These are phyloP conservation scores for Trematomus loennbergii DNA, from an alignment of 2,113 vertebrate species.

Conservation along the genomic window DNA sequence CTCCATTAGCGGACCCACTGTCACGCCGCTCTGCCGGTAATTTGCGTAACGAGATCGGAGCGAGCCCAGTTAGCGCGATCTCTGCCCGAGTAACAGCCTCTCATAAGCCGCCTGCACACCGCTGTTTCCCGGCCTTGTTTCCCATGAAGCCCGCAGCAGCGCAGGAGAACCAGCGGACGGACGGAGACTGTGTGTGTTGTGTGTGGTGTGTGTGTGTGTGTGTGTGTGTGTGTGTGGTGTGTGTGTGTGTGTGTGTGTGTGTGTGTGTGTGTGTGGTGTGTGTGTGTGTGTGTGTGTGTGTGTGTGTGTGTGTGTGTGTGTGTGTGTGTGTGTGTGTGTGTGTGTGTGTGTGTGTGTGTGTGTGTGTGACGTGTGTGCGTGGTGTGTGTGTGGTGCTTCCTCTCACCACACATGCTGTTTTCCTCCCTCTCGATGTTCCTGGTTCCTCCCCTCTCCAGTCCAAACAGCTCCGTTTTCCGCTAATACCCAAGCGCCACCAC, in stretches of 20 bases:
- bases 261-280: conserved; percentile 12
- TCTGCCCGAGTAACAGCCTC: conserved; percentile 63
- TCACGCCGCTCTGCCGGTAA: conserved; percentile 80
- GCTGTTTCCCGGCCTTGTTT: conserved; percentile 49
- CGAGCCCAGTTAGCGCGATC: conserved; percentile 67
- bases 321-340: neutral
- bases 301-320: neutral
- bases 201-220: neutral
- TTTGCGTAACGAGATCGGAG: conserved; percentile 83
- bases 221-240: neutral
- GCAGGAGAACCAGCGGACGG: conserved; percentile 1
- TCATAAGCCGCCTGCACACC: conserved; percentile 28
- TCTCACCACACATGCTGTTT: conserved; percentile 19
- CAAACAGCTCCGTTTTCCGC: conserved; percentile 64
- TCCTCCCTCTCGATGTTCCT: neutral
- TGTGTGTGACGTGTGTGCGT: neutral
- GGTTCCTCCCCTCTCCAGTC: neutral
- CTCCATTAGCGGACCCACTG: conserved; percentile 83
- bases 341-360: conserved; percentile 1
- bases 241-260: neutral
- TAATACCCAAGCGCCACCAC: conserved; percentile 72
- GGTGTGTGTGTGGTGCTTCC: neutral
- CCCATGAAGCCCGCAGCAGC: conserved; percentile 39
- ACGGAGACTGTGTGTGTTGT: conserved; percentile 10
- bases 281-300: neutral